Base-by-base conservation (phyloP, 2,113 vertebrate genomes). In the Etheostoma spectabile region DNA sequence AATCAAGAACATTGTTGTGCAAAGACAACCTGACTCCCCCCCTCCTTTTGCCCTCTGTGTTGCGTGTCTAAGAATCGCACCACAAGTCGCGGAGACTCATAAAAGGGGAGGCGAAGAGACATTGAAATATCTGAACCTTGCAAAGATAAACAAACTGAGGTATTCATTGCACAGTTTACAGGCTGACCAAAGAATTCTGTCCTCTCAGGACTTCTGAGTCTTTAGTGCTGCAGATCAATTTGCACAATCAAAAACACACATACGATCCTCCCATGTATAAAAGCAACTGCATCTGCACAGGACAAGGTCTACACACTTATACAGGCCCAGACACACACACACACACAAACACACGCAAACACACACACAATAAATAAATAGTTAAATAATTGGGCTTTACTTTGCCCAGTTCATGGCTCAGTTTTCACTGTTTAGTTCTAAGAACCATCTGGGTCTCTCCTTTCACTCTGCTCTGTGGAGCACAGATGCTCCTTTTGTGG, bases 401-500 rank as follows among this genome's bases (percentile, higher is more conserved):
- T 93, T 91, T 92, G 85, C 89, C 85, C 88, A 79, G 86, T 91
- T 88, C 88, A 88, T 89, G 87, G 93, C 93, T 94, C 91, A 78
- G 91, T 93, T 95, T 94, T 95, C 93, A 93, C 89, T 88, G 91
- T 92, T 95, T 92, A 95, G 95, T 95, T 94, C 94, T 94, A 92
- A 93, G 93, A 95, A 96, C 96, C 97, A 97, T 98, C 97, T 99
- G 98, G 96, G 96, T 94, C 91, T 94, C 86, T 93, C 93, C 90
- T 94, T 96, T 95, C 95, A 96, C 90, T 91, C 93, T 86, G 94
- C 90, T 94, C 93, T 90, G 93, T 93, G 94, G 83, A 94, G 95
- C 96, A 96, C 97, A 98, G 97, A 99, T 98, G 97, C 96, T 95
- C 86, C 96, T 96, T 97, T 99, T 99, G 97, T 99, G 95, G 94